Conservation (phyloP, 2,113 vertebrate genomes). For the Ciconia stormi region DNA sequence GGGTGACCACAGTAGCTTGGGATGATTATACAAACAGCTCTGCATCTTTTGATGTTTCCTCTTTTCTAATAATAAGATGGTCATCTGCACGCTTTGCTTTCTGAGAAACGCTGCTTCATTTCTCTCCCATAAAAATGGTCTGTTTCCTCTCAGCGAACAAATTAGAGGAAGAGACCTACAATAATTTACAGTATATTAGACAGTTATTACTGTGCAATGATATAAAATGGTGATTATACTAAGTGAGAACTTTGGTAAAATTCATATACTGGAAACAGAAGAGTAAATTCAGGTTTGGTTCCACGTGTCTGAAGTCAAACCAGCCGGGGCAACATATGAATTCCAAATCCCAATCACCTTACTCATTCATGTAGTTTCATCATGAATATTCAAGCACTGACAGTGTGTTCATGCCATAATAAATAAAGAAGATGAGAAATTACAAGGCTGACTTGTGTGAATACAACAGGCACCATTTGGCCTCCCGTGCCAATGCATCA, state of each 20-base stretch:
- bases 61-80: constrained; percentile 46
- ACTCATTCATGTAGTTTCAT: constrained; percentile 48
- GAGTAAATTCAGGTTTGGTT: not conserved
- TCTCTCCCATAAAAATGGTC: constrained; percentile 33
- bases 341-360: constrained; percentile 23
- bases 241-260: constrained; percentile 22
- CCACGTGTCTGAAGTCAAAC: not conserved
- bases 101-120: constrained; percentile 16
- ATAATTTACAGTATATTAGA: constrained; percentile 44
- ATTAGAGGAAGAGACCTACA: constrained; percentile 18
- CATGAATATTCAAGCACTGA: constrained; percentile 3
- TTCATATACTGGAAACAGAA: not conserved
- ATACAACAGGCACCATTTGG: not conserved
- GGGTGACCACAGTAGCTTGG: constrained; percentile 21
- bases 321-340: not conserved
- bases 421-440: not conserved
- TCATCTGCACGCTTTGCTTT: constrained; percentile 33
- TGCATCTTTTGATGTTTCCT: constrained; percentile 44
- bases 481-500: not conserved
- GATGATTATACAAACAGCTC: constrained; percentile 13
- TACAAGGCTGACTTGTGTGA: not conserved
- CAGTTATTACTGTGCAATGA: constrained; percentile 36
- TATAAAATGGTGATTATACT: constrained; percentile 15
- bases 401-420: not conserved
- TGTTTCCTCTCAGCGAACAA: constrained; percentile 22